phyloP scores from a whole-genome alignment of 2,888 invertebrate species.

The Ypsolopha sequella region DNA sequence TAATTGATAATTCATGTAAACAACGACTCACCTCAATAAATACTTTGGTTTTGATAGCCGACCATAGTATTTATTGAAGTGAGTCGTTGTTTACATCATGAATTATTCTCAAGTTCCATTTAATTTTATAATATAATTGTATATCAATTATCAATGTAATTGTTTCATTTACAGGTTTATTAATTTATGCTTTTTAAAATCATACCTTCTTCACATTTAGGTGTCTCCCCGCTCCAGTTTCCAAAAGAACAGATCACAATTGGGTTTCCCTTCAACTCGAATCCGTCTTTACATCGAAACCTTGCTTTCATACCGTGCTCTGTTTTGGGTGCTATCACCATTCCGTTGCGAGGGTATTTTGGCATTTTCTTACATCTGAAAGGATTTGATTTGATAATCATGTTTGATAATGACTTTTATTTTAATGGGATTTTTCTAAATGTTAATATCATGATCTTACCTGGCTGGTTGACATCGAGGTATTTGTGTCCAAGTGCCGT shows the following conservation, averaged over 20 bases:
- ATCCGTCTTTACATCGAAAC: constrained; percentile 95
- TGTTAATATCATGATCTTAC: constrained; percentile 38
- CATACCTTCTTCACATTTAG: constrained; percentile 84
- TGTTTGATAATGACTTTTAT: too few relatives aligned
- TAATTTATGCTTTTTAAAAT: neutral
- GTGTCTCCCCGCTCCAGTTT: constrained; percentile 92
- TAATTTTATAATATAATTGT: too few relatives aligned
- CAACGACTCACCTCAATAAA: too few relatives aligned
- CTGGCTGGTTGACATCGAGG: constrained; percentile 88
- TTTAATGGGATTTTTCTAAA: neutral
- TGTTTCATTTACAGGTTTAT: neutral
- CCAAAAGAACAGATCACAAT: constrained; percentile 93
- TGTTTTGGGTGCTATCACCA: constrained; percentile 97
- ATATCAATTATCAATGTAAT: too few relatives aligned
- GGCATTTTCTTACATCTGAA: constrained; percentile 87
- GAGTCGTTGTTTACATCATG: too few relatives aligned
- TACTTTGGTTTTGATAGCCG: too few relatives aligned
- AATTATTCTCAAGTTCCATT: too few relatives aligned
- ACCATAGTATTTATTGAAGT: too few relatives aligned
- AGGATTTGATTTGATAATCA: constrained; percentile 3
- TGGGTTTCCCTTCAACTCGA: constrained; percentile 80
- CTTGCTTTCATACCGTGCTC: constrained; percentile 96
- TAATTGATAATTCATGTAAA: neutral
- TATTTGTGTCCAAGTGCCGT: constrained; percentile 96
- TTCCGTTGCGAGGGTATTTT: constrained; percentile 88